Evolutionary conservation across 2,113 vertebrate genomes (phyloP), one percentile per base, ranked within the genome.

Genomic region (Phyllopteryx taeniolatus): DNA sequence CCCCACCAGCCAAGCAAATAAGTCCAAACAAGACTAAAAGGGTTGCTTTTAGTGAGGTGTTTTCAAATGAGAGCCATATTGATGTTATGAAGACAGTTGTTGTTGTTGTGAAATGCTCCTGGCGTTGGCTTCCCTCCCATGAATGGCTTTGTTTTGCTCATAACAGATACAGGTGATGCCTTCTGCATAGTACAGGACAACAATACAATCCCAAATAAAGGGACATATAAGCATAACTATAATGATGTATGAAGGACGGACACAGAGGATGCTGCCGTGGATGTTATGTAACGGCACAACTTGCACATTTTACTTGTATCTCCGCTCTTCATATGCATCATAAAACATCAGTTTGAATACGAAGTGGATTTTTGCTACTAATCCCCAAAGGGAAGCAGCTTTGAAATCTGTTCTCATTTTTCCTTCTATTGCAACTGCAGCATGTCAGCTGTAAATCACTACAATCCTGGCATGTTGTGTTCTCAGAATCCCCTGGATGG

Each of bases 401-500:
- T 46, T 68, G 31, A 4, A 15, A 60, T 59, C 19, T 60, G n/a
- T 49, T 42, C 8, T 67, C n/a, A 5, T 64, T 19, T 9, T 47
- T 17, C 3, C 15, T 22, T 66, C 8, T 57, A 54, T 65, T 44
- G 63, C 69, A 74, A 56, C 65, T 44, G 63, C 69, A 74, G 60
- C 65, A 62, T 64, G 70, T 13, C n/a, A 73, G 68, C 56, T 79
- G 71, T 68, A 49, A 59, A 64, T 61, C 74, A 79, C 42, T 35
- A 27, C 70, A 68, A 61, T 39, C 54, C 49, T 57, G 73, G 70
- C 56, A 60, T 79, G 75, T 66, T 56, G 64, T 69, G 54, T 49
- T 66, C 77, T 74, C 77, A 84, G 82, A 86, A 82, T 84, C 78
- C 87, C 88, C 79, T 54, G 68, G 77, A 66, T 81, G 80, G 67